A percentile compares a stretch with the other conserved stretches of the same genome.
Evolutionary conservation across 2,888 invertebrate genomes (phyloP).

Genomic region (Nephrocerus scutellatus): DNA sequence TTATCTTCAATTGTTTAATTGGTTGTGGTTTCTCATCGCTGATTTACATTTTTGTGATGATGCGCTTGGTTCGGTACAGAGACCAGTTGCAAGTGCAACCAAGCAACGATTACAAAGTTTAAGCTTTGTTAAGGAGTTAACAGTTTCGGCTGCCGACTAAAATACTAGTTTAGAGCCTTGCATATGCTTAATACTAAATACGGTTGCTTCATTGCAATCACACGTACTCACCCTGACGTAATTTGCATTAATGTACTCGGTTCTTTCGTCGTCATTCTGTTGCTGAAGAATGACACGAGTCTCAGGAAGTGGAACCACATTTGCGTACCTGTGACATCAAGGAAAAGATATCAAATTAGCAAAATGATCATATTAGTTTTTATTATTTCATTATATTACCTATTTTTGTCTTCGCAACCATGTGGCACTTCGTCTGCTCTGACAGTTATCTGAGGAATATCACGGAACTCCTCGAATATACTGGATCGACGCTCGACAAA

Average conservation of each 20-base stretch:
- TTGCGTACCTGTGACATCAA: constrained; percentile 60
- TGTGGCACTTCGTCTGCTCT: constrained; percentile 75
- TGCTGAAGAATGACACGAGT: constrained; percentile 73
- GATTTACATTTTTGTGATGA: too few relatives aligned
- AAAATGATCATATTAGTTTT: constrained; percentile 1
- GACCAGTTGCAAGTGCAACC: too few relatives aligned
- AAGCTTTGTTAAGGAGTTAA: too few relatives aligned
- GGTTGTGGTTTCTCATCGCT: too few relatives aligned
- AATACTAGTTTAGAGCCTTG: too few relatives aligned
- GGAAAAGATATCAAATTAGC: neutral
- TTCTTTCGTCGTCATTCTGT: constrained; percentile 66
- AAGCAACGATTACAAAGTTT: too few relatives aligned
- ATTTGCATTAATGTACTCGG: constrained; percentile 91
- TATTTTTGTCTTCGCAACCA: constrained; percentile 84
- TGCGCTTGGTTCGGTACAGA: too few relatives aligned
- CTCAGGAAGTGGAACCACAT: constrained; percentile 89
- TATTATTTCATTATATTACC: constrained; percentile 38
- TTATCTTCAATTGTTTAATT: too few relatives aligned
- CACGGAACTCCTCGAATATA: constrained; percentile 73
- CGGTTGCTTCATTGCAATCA: too few relatives aligned
- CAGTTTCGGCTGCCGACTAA: too few relatives aligned
- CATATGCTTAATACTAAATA: too few relatives aligned
- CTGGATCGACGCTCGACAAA: constrained; percentile 64
- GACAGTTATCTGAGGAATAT: constrained; percentile 71
- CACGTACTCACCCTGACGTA: constrained; percentile 71